Conservation (phyloP, 2,797 vertebrate species). For the Pipistrellus pipistrellus region DNA sequence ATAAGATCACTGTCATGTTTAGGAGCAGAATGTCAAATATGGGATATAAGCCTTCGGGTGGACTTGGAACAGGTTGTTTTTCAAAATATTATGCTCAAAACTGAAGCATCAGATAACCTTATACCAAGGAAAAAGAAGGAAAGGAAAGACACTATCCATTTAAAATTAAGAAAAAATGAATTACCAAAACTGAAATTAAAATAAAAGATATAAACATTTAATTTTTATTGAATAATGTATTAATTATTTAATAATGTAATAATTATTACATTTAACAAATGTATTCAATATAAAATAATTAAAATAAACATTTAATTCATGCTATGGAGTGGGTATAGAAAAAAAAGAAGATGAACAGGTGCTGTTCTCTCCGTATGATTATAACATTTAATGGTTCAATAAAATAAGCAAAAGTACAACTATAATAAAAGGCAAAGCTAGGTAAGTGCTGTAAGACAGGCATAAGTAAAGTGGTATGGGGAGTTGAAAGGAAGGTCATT, state of each 20-base stretch:
- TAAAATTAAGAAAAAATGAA: not conserved
- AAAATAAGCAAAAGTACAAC: constrained; percentile 29
- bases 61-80: not conserved
- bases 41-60: not conserved
- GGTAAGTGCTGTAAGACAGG: not conserved
- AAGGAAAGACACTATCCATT: not conserved
- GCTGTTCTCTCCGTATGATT: not conserved
- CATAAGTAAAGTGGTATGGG: not conserved
- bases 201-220: constrained; percentile 2
- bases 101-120: not conserved
- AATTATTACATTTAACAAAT: too few relatives aligned
- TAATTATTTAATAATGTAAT: too few relatives aligned
- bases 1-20: not conserved
- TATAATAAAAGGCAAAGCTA: not conserved
- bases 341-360: not conserved
- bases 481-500: constrained; percentile 50
- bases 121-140: not conserved
- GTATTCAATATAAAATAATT: too few relatives aligned
- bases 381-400: not conserved
- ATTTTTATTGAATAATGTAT: not conserved
- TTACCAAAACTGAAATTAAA: not conserved
- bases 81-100: not conserved
- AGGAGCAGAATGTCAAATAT: not conserved
- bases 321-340: not conserved
- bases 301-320: not conserved